Conservation (phyloP, 2,113 vertebrate genomes). For the Steatornis caripensis region DNA sequence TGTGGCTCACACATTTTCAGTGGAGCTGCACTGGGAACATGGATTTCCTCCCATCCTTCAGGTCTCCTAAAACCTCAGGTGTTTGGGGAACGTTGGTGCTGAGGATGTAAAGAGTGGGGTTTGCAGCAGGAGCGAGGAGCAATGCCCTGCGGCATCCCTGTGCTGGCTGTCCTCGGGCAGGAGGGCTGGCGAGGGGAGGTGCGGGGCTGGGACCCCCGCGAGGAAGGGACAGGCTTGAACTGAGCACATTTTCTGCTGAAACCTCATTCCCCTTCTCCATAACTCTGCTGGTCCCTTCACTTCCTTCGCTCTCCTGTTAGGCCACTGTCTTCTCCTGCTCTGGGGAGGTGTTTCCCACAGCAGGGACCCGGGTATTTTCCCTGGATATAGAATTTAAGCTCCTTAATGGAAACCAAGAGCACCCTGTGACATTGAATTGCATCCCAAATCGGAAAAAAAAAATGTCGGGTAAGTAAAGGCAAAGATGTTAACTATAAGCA, state of each 20-base stretch:
- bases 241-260: not conserved
- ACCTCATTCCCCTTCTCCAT: not conserved
- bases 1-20: not conserved
- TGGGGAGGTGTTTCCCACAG: not conserved
- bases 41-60: not conserved
- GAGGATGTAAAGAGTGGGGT: not conserved
- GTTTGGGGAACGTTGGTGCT: not conserved
- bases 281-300: not conserved
- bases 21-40: not conserved
- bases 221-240: not conserved
- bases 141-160: not conserved
- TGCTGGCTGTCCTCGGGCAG: not conserved
- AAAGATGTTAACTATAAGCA: not conserved
- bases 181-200: not conserved
- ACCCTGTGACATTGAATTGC: not conserved
- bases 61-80: not conserved
- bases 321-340: not conserved
- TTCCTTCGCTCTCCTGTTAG: not conserved
- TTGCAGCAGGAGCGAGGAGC: not conserved
- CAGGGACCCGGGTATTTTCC: not conserved
- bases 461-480: not conserved
- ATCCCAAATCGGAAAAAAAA: not conserved
- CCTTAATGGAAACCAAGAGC: not conserved
- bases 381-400: not conserved
- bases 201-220: not conserved